phyloP scores from a whole-genome alignment of 2,797 vertebrate genomes.

The Philypnodon macrostomus region DNA sequence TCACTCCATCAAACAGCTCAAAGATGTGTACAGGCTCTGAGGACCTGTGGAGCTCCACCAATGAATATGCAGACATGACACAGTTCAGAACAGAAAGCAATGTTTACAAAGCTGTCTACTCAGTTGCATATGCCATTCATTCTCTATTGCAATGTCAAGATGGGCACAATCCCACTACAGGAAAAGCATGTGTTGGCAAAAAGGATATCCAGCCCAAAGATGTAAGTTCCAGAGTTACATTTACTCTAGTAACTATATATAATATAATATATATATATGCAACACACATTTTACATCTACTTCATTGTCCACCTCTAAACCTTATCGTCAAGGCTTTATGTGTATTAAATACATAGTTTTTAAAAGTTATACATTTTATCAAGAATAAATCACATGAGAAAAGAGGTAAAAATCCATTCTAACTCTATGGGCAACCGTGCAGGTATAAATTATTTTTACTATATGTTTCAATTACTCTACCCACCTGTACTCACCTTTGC shows the following conservation, averaged over 20 bases:
- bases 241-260: background rate
- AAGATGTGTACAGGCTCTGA: conserved; percentile 56
- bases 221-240: conserved; percentile 33
- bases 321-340: no score
- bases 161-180: conserved; percentile 57
- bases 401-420: no score
- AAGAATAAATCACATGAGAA: no score
- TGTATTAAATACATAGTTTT: no score
- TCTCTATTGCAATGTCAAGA: conserved; percentile 59
- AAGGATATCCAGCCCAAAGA: conserved; percentile 47
- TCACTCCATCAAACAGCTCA: conserved; percentile 49
- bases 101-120: conserved; percentile 66
- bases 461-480: no score
- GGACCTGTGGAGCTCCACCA: conserved; percentile 55
- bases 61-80: conserved; percentile 58
- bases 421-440: no score
- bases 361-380: no score
- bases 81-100: conserved; percentile 59
- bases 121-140: conserved; percentile 60
- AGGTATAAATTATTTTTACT: no score
- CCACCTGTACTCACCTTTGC: no score
- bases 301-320: no score
- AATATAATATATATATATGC: no score
- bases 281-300: no score
- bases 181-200: conserved; percentile 56